Percentiles rank a stretch among this genome's conserved stretches.
Conservation (phyloP, 2,113 vertebrate species). For the Cyphomyrus plagiostoma region DNA sequence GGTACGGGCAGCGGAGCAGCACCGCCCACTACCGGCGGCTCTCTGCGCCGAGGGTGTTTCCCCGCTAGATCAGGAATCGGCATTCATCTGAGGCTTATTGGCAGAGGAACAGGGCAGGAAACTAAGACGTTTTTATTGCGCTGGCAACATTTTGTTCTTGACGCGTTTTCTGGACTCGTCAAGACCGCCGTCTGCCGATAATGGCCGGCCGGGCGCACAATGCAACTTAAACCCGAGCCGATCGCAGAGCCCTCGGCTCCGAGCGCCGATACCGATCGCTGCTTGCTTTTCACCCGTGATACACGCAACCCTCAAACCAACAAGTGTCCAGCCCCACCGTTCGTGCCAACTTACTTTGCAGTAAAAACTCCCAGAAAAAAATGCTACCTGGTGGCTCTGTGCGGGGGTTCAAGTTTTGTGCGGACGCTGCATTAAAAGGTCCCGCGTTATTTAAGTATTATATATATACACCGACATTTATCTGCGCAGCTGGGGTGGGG, state of each 20-base stretch:
- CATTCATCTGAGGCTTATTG: not conserved
- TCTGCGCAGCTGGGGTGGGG: not conserved
- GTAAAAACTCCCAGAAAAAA: not conserved
- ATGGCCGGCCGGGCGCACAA: not conserved
- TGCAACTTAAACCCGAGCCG: not conserved
- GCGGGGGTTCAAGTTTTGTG: not conserved
- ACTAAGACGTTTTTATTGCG: not conserved
- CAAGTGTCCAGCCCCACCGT: constrained; percentile 4
- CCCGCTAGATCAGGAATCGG: not conserved
- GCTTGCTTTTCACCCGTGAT: not conserved
- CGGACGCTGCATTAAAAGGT: not conserved
- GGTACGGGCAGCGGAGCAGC: not conserved
- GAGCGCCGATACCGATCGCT: not conserved
- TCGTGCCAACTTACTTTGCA: constrained; percentile 4
- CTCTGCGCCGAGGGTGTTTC: not conserved
- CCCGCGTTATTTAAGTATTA: not conserved
- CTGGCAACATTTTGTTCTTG: not conserved
- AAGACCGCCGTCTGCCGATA: not conserved
- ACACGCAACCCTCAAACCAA: not conserved
- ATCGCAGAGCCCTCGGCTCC: not conserved
- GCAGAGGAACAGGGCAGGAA: not conserved
- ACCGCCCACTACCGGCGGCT: not conserved
- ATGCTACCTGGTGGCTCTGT: not conserved
- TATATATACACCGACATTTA: not conserved
- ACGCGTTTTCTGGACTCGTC: not conserved